These are phyloP conservation scores for Drosophila eohydei DNA, from an alignment of 2,888 invertebrate genomes.

Conservation along the genomic window DNA sequence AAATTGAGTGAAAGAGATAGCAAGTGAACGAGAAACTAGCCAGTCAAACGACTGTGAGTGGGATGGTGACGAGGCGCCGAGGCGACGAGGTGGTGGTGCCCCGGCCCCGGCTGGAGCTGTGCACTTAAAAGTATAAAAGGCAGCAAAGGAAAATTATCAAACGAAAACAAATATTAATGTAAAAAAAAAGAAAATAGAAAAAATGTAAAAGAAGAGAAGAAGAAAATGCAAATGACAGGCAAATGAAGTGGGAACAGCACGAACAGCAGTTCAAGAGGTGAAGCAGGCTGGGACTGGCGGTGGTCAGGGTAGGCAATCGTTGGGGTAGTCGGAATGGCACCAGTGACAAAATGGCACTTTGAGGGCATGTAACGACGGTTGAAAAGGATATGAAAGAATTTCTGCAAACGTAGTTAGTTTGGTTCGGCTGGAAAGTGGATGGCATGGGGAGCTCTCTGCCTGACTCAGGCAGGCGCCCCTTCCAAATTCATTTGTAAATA, in stretches of 20 bases:
- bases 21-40: slow-evolving; percentile 41
- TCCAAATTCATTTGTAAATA: slow-evolving; percentile 75
- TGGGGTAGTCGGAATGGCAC: slow-evolving; percentile 24
- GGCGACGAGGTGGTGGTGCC: slow-evolving; percentile 2
- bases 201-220: slow-evolving; percentile 35
- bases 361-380: slow-evolving; percentile 78
- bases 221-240: slow-evolving; percentile 75
- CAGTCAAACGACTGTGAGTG: slow-evolving; percentile 20
- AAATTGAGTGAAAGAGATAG: slow-evolving; percentile 48
- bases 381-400: slow-evolving; percentile 79
- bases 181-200: slow-evolving; percentile 27
- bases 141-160: slow-evolving; percentile 80
- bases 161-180: slow-evolving; percentile 81
- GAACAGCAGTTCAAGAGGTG: neutral
- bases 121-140: slow-evolving; percentile 79
- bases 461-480: slow-evolving; percentile 27
- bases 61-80: neutral
- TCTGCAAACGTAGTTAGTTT: slow-evolving; percentile 75
- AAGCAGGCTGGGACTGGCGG: slow-evolving; percentile 8
- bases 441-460: neutral
- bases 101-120: slow-evolving; percentile 36
- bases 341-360: slow-evolving; percentile 76
- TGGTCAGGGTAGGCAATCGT: neutral
- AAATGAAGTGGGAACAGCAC: slow-evolving; percentile 32
- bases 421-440: neutral